Base-by-base conservation (phyloP, 1,140 invertebrate genomes). In the Lasioglossum albipes region DNA sequence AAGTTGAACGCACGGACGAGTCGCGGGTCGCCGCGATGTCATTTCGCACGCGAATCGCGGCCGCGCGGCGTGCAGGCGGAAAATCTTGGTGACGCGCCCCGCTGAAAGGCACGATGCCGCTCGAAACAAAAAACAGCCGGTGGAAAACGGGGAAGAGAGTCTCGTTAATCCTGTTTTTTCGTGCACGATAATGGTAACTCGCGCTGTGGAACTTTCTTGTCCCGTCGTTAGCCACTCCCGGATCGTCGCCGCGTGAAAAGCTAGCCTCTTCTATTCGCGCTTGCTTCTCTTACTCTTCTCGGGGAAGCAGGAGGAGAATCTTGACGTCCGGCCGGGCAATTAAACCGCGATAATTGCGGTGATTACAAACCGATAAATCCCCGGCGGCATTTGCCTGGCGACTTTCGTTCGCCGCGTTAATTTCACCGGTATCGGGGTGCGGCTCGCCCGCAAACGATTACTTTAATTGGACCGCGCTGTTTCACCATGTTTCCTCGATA, bases 101-200 rank as follows among this genome's bases (percentile, higher is more conserved):
- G 27, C 6, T 54, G 52, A 54, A 54, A 4, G 20, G 52, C 52
- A 18, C 16, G 52, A 18, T 1, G 13, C 45, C 9, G 2, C 1
- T 49, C 10, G 45, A 45, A 49, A 67, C 36, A 36, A 36, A 36
- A 36, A 36, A 36, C 36, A 36, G 13, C 45, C 45, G 2, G 42
- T 49, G 45, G 45, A 45, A 49, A 67, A 41, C 18, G 27, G 42
- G 54, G 64, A 36, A 36, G 7, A 2, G 64, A 49, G 79, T 77
- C 83, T 85, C 79, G 69, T 85, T 85, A 85, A 81, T 85, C 71
- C 74, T 73, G 83, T 81, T 81, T 52, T 67, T 81, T 73, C 77
- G 79, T 52, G 79, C 79, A 77, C 54, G 74, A 84, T 85, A 85
- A 85, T 85, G 70, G 79, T 76, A 85, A 85, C 84, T 82, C 70